Evolutionary conservation across 1,140 invertebrate genomes (phyloP), one percentile per base, ranked within the genome.

Genomic region (Drosophila funebris): DNA sequence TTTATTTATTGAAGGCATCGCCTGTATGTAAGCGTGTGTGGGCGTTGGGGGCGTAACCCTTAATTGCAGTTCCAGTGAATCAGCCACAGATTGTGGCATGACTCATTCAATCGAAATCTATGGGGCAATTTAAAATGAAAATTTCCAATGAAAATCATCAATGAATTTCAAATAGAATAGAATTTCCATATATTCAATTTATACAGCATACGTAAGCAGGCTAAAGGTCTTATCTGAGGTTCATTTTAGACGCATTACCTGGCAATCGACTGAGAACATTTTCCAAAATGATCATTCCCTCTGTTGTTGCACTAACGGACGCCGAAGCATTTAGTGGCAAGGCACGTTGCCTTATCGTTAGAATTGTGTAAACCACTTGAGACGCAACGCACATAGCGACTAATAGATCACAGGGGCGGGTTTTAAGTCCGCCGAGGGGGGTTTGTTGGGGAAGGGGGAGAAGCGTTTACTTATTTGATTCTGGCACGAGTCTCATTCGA

Each of bases 221-320:
- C 43, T 11, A 6, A 41, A 37, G 48, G 77, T 82, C 78, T 48
- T 46, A 69, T 87, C 85, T 87, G 82, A 78, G 85, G 82, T 85
- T 81, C 74, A 75, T 78, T 87, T 82, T 58, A 50, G 53, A 78
- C 82, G 78, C 82, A 85, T 87, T 85, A 85, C 82, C 82, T 87
- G 82, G 62, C 82, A 87, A 82, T 82, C 78, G 78, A 69, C 78
- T 74, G 82, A 71, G 69, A 73, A 48, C 44, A 76, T 71, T 58
- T 54, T 36, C 44, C 29, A 54, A 43, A 63, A 18, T 41, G 61
- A 43, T 57, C n/a, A n/a, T 66, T 68, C 3, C 27, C 44, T 11
- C 14, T 57, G 62, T 50, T 66, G 69, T 66, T 71, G 62, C 78
- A 81, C 81, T 87, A 85, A 85, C 82, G 82, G 81, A 87, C 81